Evolutionary conservation across 1,140 invertebrate genomes (phyloP).

Genomic region (Heliothis virescens): DNA sequence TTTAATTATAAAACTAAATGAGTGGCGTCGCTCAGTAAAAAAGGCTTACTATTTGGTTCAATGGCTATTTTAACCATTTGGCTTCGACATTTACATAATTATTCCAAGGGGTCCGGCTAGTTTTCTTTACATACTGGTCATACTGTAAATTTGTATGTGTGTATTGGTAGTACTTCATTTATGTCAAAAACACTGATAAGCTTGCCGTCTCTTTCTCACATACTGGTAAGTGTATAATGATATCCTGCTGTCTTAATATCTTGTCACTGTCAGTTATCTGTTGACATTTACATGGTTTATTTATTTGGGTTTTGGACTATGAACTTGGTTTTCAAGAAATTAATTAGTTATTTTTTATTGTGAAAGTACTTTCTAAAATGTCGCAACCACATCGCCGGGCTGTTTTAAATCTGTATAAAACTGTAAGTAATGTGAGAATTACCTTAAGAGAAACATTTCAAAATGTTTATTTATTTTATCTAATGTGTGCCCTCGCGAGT

Average conservation of each 20-base stretch:
- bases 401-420: slow-evolving; percentile 80
- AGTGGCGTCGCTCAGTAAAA: no score
- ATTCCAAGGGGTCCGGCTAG: not conserved
- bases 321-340: slow-evolving; percentile 57
- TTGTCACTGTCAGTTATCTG: not conserved
- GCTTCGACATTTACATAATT: no score
- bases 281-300: not conserved
- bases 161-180: slow-evolving; percentile 10
- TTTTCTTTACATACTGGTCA: not conserved
- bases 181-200: not conserved
- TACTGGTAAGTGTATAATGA: not conserved
- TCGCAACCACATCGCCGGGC: slow-evolving; percentile 68
- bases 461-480: not conserved
- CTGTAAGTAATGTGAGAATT: slow-evolving; percentile 60
- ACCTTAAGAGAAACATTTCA: not conserved
- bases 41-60: no score
- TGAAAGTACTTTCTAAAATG: slow-evolving; percentile 49
- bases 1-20: no score
- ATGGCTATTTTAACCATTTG: no score
- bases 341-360: no score
- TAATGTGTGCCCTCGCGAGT: not conserved
- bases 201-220: not conserved
- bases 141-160: not conserved
- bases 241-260: not conserved
- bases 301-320: slow-evolving; percentile 59